Evolutionary conservation across 1,140 invertebrate species (phyloP), one percentile per base, ranked within the genome.

Genomic region (Andrena cerasifolii): DNA sequence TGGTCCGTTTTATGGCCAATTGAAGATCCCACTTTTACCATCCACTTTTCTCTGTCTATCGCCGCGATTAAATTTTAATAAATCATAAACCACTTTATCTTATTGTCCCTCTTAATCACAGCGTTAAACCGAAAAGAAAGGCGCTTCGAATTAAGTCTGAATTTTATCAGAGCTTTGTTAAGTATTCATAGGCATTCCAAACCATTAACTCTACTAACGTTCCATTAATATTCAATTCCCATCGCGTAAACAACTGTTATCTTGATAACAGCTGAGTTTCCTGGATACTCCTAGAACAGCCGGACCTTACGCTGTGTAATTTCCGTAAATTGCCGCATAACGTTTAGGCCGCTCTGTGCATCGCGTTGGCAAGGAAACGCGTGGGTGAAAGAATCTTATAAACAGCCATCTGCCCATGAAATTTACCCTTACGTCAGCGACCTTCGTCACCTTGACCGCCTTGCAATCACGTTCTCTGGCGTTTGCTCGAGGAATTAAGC

Each of bases 391-490:
- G 36, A 31, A 65, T 80, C 49, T 65, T 47, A 63, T 54, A 56
- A 67, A 53, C 45, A 53, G n/a, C 14, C 26, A 24, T 61, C 51
- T 33, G 62, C n/a, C 59, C 40, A 45, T 51, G 45, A 77, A 53
- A 68, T 16, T 65, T 75, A 28, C 36, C 63, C 62, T 58, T 67
- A 26, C 62, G 14, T 53, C 51, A 26, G 43, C 28, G 47, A 71
- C 67, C 28, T 36, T 61, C 43, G 0, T 36, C 31, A 51, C 53
- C 47, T 81, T 81, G 36, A 82, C 40, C 66, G 33, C n/a, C 43
- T 75, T 58, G 62, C 62, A 28, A 66, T 63, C 21, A 16, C 36
- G 14, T 24, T 53, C 26, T 33, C 49, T 33, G 62, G 26, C 10
- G 36, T n/a, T 67, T 43, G 18, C 18, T 33, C 2, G 40, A 58